Evolutionary conservation across 2,888 invertebrate species (phyloP).

Genomic region (Acleris holmiana): DNA sequence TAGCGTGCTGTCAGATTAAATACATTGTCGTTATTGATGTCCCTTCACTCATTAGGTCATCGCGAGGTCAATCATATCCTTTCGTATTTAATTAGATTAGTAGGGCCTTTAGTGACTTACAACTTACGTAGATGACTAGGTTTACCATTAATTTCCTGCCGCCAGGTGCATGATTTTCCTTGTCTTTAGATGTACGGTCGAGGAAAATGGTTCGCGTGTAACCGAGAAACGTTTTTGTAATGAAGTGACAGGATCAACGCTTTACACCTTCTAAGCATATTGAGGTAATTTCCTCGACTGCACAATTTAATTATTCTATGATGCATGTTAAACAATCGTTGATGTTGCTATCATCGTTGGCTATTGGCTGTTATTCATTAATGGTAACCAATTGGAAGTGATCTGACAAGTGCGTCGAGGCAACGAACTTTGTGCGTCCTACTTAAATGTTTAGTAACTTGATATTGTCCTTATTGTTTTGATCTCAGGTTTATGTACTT

Average conservation of each 20-base stretch:
- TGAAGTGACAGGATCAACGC: no score
- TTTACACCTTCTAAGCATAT: no score
- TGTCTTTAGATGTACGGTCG: not conserved
- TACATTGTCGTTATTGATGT: slow-evolving; percentile 28
- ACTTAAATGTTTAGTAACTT: slow-evolving; percentile 33
- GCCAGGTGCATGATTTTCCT: slow-evolving; percentile 7
- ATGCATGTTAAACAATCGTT: slow-evolving; percentile 17
- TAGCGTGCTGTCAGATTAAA: slow-evolving; percentile 31
- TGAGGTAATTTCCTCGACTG: no score
- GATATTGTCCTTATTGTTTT: slow-evolving; percentile 10
- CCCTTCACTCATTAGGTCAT: slow-evolving; percentile 15
- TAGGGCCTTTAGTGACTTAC: not conserved
- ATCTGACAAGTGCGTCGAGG: slow-evolving; percentile 54
- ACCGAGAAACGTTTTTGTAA: no score
- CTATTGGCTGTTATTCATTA: slow-evolving; percentile 29
- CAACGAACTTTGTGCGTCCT: slow-evolving; percentile 52
- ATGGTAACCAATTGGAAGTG: slow-evolving; percentile 67
- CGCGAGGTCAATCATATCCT: slow-evolving; percentile 8
- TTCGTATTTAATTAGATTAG: slow-evolving; percentile 21
- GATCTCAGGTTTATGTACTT: slow-evolving; percentile 2
- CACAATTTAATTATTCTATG: not conserved
- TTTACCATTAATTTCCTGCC: slow-evolving; percentile 1
- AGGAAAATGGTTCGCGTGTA: no score
- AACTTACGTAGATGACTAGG: slow-evolving; percentile 7
- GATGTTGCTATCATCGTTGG: slow-evolving; percentile 16